Base-by-base conservation (phyloP, 2,888 invertebrate species). In the Apotomis betuletana region DNA sequence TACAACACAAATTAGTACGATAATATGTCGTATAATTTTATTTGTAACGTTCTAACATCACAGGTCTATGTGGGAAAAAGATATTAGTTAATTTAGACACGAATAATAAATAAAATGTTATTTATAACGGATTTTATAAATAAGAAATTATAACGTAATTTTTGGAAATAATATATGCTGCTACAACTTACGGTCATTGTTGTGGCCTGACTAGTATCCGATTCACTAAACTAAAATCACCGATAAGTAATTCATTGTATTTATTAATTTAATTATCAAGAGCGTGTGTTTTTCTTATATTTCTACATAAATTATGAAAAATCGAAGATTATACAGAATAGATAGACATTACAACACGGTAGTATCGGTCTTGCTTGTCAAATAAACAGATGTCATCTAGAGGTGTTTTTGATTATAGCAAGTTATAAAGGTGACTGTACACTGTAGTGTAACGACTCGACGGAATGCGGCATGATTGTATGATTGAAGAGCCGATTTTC, bases 131-230 rank as follows among this genome's bases (percentile, higher is more conserved):
- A 2, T n/a, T n/a, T 64, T 64, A 41, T 3, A n/a, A 54, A n/a
- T 57, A 9, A 10, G 27, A 65, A 46, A 57, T 12, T 12, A 36
- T 57, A n/a, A 27, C 12, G 54, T 55, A 12, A 15, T 55, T 12
- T 5, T 15, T 3, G 41, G 9, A 46, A 63, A 13, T 27, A 38
- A 12, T 38, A 12, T 38, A 9, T 49, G n/a, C 9, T 27, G 13
- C 54, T 70, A 60, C 10, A 67, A 67, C 71, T 71, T 71, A 71
- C 71, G 44, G 67, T 67, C 71, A 71, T 71, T 49, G 57, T n/a
- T 38, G 61, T 15, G 67, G 41, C 57, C 54, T 54, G 60, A 51
- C 10, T 60, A 15, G 6, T 57, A 67, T 38, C 55, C 58, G 46
- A n/a, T 67, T 71, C 61, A 67, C 57, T 57, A n/a, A 13, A 13